A percentile compares a stretch with the other conserved stretches of the same genome.
Evolutionary conservation across 2,113 vertebrate genomes (phyloP).

Genomic region (Chaenogobius annularis): DNA sequence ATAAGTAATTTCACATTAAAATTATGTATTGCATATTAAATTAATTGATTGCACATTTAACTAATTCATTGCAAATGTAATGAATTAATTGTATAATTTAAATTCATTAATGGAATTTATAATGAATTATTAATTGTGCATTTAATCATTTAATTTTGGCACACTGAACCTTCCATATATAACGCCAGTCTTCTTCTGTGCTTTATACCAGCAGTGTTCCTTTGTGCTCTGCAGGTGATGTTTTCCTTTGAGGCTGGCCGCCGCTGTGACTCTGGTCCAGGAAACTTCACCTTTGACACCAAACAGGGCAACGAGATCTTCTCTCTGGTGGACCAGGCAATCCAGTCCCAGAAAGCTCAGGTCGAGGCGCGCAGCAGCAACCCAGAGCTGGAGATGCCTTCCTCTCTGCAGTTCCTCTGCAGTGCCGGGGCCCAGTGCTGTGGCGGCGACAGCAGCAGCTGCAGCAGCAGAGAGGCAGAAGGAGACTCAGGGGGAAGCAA

Average conservation of each 20-base stretch:
- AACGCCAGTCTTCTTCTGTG: neutral
- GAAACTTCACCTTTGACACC: conserved; percentile 97
- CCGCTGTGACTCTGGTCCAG: conserved; percentile 91
- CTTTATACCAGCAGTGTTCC: too few relatives aligned
- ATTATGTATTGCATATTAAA: too few relatives aligned
- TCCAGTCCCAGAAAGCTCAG: conserved; percentile 86
- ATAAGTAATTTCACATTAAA: too few relatives aligned
- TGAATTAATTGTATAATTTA: too few relatives aligned
- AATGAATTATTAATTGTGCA: too few relatives aligned
- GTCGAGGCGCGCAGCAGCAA: conserved; percentile 78
- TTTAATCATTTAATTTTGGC: too few relatives aligned
- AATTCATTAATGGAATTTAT: too few relatives aligned
- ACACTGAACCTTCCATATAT: too few relatives aligned
- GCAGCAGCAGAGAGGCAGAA: conserved; percentile 69
- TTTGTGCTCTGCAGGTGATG: conserved; percentile 83
- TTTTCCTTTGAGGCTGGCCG: conserved; percentile 97
- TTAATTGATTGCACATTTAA: too few relatives aligned
- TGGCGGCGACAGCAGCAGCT: conserved; percentile 61
- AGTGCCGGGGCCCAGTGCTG: conserved; percentile 10
- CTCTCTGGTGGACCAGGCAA: conserved; percentile 87
- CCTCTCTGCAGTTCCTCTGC: conserved; percentile 65
- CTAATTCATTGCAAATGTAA: too few relatives aligned
- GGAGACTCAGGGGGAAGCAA: conserved; percentile 79
- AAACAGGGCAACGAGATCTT: conserved; percentile 96
- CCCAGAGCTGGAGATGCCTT: conserved; percentile 69